phyloP scores from a whole-genome alignment of 2,888 invertebrate genomes.

The Aleiodes leptofemur region DNA sequence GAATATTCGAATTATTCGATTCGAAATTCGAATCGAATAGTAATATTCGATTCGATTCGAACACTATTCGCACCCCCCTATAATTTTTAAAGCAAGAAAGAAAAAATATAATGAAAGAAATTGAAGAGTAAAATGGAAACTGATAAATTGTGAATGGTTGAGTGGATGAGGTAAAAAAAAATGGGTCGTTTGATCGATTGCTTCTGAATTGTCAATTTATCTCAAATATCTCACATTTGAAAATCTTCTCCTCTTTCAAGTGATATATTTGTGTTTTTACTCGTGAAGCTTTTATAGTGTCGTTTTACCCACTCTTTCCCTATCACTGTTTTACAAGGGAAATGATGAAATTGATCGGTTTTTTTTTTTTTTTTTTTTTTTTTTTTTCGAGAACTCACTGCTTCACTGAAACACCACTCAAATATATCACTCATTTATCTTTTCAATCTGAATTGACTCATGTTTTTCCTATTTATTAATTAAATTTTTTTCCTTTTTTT shows the following conservation, averaged over 20 bases:
- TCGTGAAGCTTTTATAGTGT: slow-evolving; percentile 54
- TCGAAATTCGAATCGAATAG: too few species aligned
- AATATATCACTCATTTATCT: slow-evolving; percentile 17
- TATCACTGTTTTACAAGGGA: slow-evolving; percentile 20
- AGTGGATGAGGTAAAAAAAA: slow-evolving; percentile 27
- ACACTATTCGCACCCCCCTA: too few species aligned
- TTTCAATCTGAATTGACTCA: not conserved
- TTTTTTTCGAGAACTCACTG: not conserved
- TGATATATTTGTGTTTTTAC: slow-evolving; percentile 22
- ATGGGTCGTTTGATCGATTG: slow-evolving; percentile 49
- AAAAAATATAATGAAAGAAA: too few species aligned
- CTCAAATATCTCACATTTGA: slow-evolving; percentile 37
- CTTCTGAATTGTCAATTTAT: slow-evolving; percentile 48
- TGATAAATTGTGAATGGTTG: not conserved
- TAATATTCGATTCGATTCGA: too few species aligned
- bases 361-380: not conserved
- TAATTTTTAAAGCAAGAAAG: too few species aligned
- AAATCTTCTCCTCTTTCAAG: slow-evolving; percentile 26
- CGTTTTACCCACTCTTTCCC: slow-evolving; percentile 50
- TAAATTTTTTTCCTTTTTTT: slow-evolving; percentile 29
- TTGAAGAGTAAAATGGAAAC: not conserved
- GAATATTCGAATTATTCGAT: too few species aligned
- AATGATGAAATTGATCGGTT: slow-evolving; percentile 28
- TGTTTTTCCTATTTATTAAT: slow-evolving; percentile 4
- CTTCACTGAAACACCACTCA: slow-evolving; percentile 23